A percentile compares a stretch with the other conserved stretches of the same genome.
Conservation (phyloP, 1,140 invertebrate species). For the Megalonaias nervosa region DNA sequence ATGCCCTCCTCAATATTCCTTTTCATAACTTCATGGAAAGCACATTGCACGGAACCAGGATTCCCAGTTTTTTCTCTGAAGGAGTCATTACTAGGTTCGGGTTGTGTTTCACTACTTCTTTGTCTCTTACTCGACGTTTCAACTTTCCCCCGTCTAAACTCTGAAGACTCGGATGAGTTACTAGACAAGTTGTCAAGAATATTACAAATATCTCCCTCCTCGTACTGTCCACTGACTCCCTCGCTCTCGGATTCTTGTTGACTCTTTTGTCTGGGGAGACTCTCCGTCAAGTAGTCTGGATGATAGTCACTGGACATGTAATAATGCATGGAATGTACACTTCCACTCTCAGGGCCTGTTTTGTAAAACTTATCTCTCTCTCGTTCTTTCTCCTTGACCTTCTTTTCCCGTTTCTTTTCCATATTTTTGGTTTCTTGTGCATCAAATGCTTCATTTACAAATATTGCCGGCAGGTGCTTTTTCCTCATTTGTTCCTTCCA, state of each 20-base stretch:
- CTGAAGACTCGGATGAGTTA: too few relatives aligned
- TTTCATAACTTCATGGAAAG: too few relatives aligned
- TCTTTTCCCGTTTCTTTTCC: not conserved
- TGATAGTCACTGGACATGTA: conserved; percentile 48
- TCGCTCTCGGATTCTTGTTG: conserved; percentile 32
- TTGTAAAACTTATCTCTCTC: not conserved
- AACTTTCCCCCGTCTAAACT: too few relatives aligned
- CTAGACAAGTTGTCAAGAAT: conserved; percentile 30
- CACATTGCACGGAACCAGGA: too few relatives aligned
- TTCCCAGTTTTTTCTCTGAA: too few relatives aligned
- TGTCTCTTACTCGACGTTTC: too few relatives aligned
- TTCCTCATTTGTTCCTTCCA: conserved; percentile 52
- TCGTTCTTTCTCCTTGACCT: not conserved
- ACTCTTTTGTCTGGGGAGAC: conserved; percentile 17
- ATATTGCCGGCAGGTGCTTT: conserved; percentile 50
- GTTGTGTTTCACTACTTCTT: too few relatives aligned
- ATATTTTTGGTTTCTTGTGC: conserved; percentile 7
- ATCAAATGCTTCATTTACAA: conserved; percentile 46
- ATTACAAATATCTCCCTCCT: conserved; percentile 40
- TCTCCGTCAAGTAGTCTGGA: conserved; percentile 39
- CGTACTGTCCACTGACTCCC: conserved; percentile 38
- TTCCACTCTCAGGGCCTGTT: not conserved
- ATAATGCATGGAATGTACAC: conserved; percentile 26
- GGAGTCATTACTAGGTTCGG: too few relatives aligned
- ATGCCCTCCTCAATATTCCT: too few relatives aligned